Base-by-base conservation (phyloP, 2,888 invertebrate genomes). In the Ligdia adustata region DNA sequence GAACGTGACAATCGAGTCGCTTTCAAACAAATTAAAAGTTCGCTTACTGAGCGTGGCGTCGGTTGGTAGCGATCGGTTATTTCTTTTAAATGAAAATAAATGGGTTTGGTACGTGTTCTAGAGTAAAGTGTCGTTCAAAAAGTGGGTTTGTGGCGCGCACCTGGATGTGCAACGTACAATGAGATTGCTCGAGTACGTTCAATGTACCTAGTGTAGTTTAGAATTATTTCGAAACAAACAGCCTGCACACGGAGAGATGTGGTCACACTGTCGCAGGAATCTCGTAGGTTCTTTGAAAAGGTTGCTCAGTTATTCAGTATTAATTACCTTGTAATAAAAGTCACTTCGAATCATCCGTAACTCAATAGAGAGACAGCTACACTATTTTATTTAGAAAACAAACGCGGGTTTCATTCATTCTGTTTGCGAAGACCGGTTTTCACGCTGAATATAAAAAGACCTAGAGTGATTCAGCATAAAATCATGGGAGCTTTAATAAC, bases 81-180 rank as follows among this genome's bases (percentile, higher is more conserved):
- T 35, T 56, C 44, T 38, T 22, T 4, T 4, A n/a, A 22, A 22
- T 22, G 42, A 50, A 54, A 50, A 57, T 55, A 57, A 62, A 66
- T 58, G 46, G 28, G 47, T 57, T 60, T 60, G 44, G 45, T 56
- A 60, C 52, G 55, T 62, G 57, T 65, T 64, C 38, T 15, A 48
- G 56, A 59, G 60, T 57, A 44, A 58, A 71, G 67, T 69, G 62
- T 51, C 55, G 54, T 63, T 60, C 56, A 27, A 33, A 52, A 56
- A 62, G 55, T 13, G 51, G 50, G 33, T 51, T 57, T 64, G 64
- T 58, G 55, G 57, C 51, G 44, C 28, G 51, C 71, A 73, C 72
- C 72, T 72, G 74, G 72, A 56, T 57, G 29, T 41, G 48, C 20
- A 37, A 60, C 46, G 28, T 40, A 59, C 42, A 49, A 49, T 33